phyloP scores from a whole-genome alignment of 2,113 vertebrate species.

The Mustela nigripes region DNA sequence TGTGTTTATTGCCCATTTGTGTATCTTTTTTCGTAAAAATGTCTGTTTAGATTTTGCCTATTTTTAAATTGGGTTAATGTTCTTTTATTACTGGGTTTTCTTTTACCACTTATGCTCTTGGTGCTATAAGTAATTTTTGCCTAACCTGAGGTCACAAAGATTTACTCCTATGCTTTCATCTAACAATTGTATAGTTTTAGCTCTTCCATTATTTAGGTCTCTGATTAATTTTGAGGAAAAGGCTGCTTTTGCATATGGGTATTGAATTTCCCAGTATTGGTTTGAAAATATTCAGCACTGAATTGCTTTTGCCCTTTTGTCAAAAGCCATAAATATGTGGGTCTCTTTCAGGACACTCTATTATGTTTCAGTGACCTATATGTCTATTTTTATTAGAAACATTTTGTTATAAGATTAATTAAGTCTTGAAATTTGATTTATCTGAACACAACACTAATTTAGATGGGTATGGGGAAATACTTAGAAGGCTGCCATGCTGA shows the following conservation, averaged over 20 bases:
- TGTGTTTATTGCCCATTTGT: background rate
- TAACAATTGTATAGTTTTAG: background rate
- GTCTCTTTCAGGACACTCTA: background rate
- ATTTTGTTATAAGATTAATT: constrained; percentile 37
- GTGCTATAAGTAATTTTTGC: background rate
- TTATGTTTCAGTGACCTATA: background rate
- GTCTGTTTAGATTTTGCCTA: background rate
- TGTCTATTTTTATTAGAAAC: background rate
- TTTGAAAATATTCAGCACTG: background rate
- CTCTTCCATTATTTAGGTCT: background rate
- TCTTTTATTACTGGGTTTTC: background rate
- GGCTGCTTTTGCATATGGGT: background rate
- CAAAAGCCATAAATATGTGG: background rate
- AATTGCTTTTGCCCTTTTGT: constrained; percentile 15
- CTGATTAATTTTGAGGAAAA: background rate
- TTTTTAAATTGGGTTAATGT: background rate
- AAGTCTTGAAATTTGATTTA: background rate
- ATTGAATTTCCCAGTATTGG: background rate
- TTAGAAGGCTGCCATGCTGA: background rate
- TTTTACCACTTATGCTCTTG: background rate
- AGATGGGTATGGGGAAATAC: background rate
- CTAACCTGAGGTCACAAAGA: background rate
- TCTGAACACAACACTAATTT: background rate
- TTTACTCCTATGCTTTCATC: background rate
- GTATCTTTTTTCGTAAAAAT: background rate